Evolutionary conservation across 1,140 invertebrate genomes (phyloP), one percentile per base, ranked within the genome.

Genomic region (Batillaria attramentaria): DNA sequence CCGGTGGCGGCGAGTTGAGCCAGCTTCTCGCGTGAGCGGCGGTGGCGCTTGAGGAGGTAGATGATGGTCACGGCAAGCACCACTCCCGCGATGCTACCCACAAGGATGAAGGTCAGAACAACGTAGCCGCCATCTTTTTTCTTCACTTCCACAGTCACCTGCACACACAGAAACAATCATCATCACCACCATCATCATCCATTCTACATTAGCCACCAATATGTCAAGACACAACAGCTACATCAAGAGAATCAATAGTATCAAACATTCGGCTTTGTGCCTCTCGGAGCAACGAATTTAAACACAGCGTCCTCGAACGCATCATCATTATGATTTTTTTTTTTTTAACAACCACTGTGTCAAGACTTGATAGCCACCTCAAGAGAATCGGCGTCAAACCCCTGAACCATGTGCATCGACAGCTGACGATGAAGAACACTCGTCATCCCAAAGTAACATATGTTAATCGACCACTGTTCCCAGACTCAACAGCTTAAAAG

Each of bases 21-120:
- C 16, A 95, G 92, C 87, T 96, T 98, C 88, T 93, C 94, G 86
- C 92, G 94, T 82, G 93, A 93, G 79, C 91, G 92, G 6, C 91
- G 92, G 84, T 97, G 95, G n/a, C 94, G 92, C 80, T 94, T 93
- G 41, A 97, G 93, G 65, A 97, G 89, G 77, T 95, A 92, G 42
- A 96, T 89, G 1, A 94, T 92, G 0, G 94, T 92, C 1, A 94
- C 93, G 0, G 94, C 94, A 8, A 95, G 92, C 6, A 94, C 89
- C 18, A 95, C 92, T 6, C 94, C 93, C 1, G 94, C 94, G 10
- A 96, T 92, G 3, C 94, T 91, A 42, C 93, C 92, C 80, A 94
- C 93, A 0, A 95, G 89, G 2, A 94, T 90, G 43, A 95, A 94
- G 0, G 95, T 93, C 13, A 93, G 86, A n/a, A 91, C 92, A 77